Evolutionary conservation across 1,140 invertebrate genomes (phyloP).

Genomic region (Aporrectodea caliginosa): DNA sequence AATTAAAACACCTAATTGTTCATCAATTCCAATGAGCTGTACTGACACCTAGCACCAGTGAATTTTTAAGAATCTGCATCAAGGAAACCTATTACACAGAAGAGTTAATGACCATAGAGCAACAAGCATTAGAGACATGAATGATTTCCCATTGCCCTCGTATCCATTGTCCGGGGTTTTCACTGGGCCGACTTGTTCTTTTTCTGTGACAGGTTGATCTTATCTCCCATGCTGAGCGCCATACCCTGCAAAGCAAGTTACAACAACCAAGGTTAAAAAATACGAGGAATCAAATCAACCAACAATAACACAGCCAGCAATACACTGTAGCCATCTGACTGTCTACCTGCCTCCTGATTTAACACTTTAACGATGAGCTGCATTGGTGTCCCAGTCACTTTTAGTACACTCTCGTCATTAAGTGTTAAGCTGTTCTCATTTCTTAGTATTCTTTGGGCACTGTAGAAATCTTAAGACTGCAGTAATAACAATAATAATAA

Average conservation of each 20-base stretch:
- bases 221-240: conserved; percentile 92
- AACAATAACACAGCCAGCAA: too few species aligned
- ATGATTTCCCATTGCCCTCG: background rate
- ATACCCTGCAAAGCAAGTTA: conserved; percentile 70
- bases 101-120: background rate
- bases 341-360: background rate
- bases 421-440: too few species aligned
- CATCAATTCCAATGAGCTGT: background rate
- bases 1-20: background rate
- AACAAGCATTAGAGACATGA: background rate
- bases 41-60: background rate
- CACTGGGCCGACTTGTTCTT: conserved; percentile 21
- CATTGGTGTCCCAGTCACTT: background rate
- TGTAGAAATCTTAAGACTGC: too few species aligned
- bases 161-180: background rate
- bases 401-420: background rate
- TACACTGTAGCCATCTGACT: background rate
- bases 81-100: background rate
- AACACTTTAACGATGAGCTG: background rate
- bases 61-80: background rate
- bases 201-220: conserved; percentile 86
- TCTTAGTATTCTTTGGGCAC: too few species aligned
- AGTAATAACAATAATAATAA: too few species aligned
- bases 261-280: background rate
- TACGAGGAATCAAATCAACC: too few species aligned